A percentile compares a stretch with the other conserved stretches of the same genome.
Conservation (phyloP, 2,888 invertebrate genomes). For the Campopleginae sp. region DNA sequence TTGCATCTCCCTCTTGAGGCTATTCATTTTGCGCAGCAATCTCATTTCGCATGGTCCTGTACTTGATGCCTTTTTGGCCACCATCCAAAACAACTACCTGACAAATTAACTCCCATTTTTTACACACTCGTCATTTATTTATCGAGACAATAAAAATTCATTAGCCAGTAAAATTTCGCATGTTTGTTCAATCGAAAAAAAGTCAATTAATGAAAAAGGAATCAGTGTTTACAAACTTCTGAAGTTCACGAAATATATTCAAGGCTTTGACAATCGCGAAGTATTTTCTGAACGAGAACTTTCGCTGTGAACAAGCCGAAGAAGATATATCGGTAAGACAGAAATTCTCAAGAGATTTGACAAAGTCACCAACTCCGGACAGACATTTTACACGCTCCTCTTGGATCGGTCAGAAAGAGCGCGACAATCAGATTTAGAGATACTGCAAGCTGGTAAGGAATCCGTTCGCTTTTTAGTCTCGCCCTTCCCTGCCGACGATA, state of each 20-base stretch:
- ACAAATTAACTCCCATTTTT: slow-evolving; percentile 1
- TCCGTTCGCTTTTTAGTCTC: background rate
- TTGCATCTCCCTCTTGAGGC: slow-evolving; percentile 9
- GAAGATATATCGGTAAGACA: slow-evolving; percentile 52
- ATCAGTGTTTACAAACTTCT: background rate
- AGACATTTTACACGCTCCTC: background rate
- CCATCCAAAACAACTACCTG: background rate
- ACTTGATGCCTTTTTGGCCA: background rate
- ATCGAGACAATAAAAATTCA: background rate
- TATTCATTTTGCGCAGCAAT: slow-evolving; percentile 31
- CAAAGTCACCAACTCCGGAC: background rate
- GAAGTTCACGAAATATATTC: background rate
- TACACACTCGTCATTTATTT: background rate
- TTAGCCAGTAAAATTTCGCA: background rate
- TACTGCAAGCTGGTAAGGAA: slow-evolving; percentile 35
- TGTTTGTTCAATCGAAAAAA: background rate
- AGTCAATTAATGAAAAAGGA: background rate
- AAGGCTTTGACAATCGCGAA: background rate
- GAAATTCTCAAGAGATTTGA: slow-evolving; percentile 30
- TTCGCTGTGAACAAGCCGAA: slow-evolving; percentile 14
- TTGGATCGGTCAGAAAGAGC: slow-evolving; percentile 34
- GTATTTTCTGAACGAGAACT: background rate
- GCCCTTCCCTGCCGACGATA: slow-evolving; percentile 44
- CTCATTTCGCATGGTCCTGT: slow-evolving; percentile 19
- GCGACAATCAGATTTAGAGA: background rate